These are phyloP conservation scores for Entomobrya proxima DNA, from an alignment of 2,888 invertebrate genomes.

Conservation along the genomic window DNA sequence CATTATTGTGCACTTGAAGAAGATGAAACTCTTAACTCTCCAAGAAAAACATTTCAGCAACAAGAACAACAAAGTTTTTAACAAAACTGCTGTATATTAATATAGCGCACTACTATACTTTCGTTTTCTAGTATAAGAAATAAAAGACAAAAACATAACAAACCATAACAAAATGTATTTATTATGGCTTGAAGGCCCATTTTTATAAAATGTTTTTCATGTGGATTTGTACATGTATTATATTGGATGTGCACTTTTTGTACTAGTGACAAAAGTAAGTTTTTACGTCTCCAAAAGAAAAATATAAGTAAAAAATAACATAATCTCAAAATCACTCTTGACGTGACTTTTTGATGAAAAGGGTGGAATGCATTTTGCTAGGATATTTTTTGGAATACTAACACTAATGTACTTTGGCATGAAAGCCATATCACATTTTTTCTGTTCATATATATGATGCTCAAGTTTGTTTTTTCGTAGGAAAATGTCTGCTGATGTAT, in stretches of 20 bases:
- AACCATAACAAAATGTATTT: slow-evolving; percentile 12
- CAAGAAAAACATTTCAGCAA: slow-evolving; percentile 12
- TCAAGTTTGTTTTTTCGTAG: slow-evolving; percentile 26
- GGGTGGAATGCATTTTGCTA: too few relatives aligned
- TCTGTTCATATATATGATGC: neutral
- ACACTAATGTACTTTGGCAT: too few relatives aligned
- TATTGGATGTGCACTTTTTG: neutral
- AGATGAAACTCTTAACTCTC: too few relatives aligned
- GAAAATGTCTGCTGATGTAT: neutral
- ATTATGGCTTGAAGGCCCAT: slow-evolving; percentile 16
- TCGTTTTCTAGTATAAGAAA: neutral
- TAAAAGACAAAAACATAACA: neutral
- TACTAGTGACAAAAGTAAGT: neutral
- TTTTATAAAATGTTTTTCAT: neutral
- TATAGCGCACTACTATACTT: neutral
- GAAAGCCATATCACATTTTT: too few relatives aligned
- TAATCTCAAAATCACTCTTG: too few relatives aligned
- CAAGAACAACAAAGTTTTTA: neutral
- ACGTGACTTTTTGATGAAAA: too few relatives aligned
- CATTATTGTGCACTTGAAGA: neutral
- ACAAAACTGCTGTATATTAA: neutral
- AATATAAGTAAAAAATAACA: too few relatives aligned
- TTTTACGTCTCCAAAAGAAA: too few relatives aligned
- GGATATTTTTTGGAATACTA: too few relatives aligned
- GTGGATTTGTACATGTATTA: neutral